Base-by-base conservation (phyloP, 1,140 invertebrate species). In the Palaemon carinicauda region DNA sequence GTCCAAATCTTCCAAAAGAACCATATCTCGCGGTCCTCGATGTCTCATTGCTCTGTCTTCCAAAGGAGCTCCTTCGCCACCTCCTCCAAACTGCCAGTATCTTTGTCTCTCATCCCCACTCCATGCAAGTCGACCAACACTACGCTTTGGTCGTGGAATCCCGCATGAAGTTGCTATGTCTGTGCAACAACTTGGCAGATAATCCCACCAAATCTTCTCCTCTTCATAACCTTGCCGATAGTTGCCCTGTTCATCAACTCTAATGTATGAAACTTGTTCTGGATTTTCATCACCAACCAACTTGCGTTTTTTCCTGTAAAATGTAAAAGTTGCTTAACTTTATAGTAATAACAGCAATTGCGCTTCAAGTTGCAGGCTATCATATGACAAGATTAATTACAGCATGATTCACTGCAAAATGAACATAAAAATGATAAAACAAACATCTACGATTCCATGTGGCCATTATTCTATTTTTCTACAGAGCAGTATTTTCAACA, bases 41-140 rank as follows among this genome's bases (percentile, higher is more conserved):
- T 79, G 82, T 17, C 29, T n/a, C 82, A 83, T 73, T 12, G 83
- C 60, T 56, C 81, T 65, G 56, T 88, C 75, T 27, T 88, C 77
- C 92, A 92, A 90, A 91, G 69, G n/a, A 17, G 53, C 75, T 31
- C 60, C 79, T 27, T 82, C 84, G 51, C 69, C 74, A 41, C 78
- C 69, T 56, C 80, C 86, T 52, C 95, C 95, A 90, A 95, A 95
- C 90, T 95, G 94, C 95, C 95, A 95, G 86, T 95, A 94, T 82
- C 93, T 92, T 89, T 94, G 94, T 78, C 94, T 93, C 81, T 91
- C 91, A 91, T 95, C 95, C 41, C 94, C 95, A 90, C 95, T 96
- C 95, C 95, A 96, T 19, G 95, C 95, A 92, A 96, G 51, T n/a
- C 89, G 82, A 24, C 82, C 83, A 33, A 80, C 84, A 33, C 77